Conservation (phyloP, 2,888 invertebrate species). For the Strigamia crassipes region DNA sequence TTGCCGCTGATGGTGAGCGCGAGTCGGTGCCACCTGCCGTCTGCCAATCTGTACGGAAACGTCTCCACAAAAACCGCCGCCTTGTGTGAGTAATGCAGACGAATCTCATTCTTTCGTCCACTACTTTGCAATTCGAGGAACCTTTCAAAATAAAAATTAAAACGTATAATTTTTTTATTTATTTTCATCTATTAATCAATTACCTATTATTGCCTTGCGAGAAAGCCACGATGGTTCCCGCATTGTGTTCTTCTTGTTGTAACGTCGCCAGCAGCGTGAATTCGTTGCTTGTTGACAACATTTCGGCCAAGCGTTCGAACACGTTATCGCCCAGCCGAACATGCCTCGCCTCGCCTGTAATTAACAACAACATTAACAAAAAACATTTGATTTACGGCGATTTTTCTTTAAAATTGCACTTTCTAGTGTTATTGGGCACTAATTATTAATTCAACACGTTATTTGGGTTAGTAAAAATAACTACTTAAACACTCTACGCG, state of each 20-base stretch:
- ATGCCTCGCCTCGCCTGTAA: slow-evolving; percentile 72
- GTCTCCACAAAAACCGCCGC: slow-evolving; percentile 74
- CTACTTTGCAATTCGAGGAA: slow-evolving; percentile 90
- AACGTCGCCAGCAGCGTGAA: slow-evolving; percentile 79
- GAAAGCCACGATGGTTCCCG: slow-evolving; percentile 81
- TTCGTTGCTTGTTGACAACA: slow-evolving; percentile 61
- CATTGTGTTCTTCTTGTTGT: slow-evolving; percentile 78
- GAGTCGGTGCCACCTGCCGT: slow-evolving; percentile 83
- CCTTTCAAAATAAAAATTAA: slow-evolving; percentile 61
- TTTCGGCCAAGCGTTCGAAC: slow-evolving; percentile 52
- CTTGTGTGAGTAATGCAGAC: slow-evolving; percentile 70
- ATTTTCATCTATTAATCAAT: background rate
- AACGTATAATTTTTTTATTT: background rate
- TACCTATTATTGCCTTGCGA: slow-evolving; percentile 54
- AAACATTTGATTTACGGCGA: background rate
- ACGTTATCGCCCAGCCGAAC: slow-evolving; percentile 72
- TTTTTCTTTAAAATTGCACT: too few species aligned
- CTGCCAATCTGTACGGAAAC: slow-evolving; percentile 84
- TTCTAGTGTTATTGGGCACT: background rate
- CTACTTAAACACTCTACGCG: background rate
- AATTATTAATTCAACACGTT: background rate
- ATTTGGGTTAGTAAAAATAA: background rate
- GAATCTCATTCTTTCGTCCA: slow-evolving; percentile 82
- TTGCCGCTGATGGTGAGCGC: slow-evolving; percentile 82
- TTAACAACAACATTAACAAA: slow-evolving; percentile 31